A percentile compares a stretch with the other conserved stretches of the same genome.
These are phyloP conservation scores for Temnothorax unifasciatus DNA, from an alignment of 2,888 invertebrate genomes.

Conservation along the genomic window DNA sequence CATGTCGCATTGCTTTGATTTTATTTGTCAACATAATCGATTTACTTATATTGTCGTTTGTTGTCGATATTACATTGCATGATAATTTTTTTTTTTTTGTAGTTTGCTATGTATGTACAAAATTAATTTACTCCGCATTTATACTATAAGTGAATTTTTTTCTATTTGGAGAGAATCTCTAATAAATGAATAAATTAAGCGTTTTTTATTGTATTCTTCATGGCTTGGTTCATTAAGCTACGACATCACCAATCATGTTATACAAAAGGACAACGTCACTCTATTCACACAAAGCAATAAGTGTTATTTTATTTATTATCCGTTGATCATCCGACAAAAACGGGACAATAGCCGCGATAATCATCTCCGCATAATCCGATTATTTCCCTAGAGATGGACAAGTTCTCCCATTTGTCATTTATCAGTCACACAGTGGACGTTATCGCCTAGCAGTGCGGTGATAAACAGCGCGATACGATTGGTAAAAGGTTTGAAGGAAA, in stretches of 20 bases:
- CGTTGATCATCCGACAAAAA: constrained; percentile 14
- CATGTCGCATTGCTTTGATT: neutral
- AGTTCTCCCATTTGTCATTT: constrained; percentile 35
- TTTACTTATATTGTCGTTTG: constrained; percentile 7
- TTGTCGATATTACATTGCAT: neutral
- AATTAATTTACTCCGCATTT: neutral
- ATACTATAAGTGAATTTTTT: neutral
- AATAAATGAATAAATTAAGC: neutral
- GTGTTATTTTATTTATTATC: constrained; percentile 36
- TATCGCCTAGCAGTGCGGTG: constrained; percentile 44
- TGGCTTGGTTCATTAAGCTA: constrained; percentile 12
- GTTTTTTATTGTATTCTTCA: neutral
- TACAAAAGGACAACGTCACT: constrained; percentile 14
- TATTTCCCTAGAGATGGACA: constrained; percentile 41
- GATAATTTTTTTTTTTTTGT: neutral
- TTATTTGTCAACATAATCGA: constrained; percentile 7
- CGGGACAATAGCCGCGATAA: constrained; percentile 50
- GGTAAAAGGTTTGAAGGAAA: constrained; percentile 60
- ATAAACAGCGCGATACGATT: constrained; percentile 58
- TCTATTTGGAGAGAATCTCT: neutral
- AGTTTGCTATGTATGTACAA: neutral
- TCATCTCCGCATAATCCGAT: constrained; percentile 53
- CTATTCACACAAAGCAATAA: constrained; percentile 9
- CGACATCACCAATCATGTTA: constrained; percentile 7
- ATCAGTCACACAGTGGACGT: constrained; percentile 7